Base-by-base conservation (phyloP, 2,113 vertebrate species). In the Strix aluco region DNA sequence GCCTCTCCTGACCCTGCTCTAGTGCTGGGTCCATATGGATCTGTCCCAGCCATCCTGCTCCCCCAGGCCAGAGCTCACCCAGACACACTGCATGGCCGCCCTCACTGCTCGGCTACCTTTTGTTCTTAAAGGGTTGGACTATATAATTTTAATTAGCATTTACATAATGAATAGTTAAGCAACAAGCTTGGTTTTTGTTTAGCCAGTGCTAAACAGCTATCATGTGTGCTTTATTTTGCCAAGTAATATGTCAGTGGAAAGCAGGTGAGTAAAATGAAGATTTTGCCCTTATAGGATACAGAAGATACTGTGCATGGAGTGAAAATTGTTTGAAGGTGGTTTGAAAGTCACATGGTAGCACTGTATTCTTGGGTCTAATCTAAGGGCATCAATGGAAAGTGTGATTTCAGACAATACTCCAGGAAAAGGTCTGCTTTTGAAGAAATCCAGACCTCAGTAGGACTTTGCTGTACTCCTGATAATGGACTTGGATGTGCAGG, bases 11-110 rank as follows among this genome's bases (percentile, higher is more conserved):
- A 83, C 21, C 29, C 46, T 10, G 8, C 30, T 34, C 55, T 14
- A 29, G 30, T 19, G 9, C 11, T 62, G 25, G 30, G 40, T 67
- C 44, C 38, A 17, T 1, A 0, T 2, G 2, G 42, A 67, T 29
- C 32, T 3, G 0, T 13, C 36, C 34, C 54, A 67, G 29, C 29
- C 38, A 21, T 44, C 15, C 47, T 5, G 1, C 14, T 78, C 13
- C 44, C 18, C 32, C 0, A 2, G 29, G 34, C 32, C 55, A 46
- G 14, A 20, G 44, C 34, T 77, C 30, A 29, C 13, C 32, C 16
- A 20, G 26, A 23, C 23, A 38, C 3, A 7, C 15, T 19, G 8
- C 6, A 3, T 10, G 42, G 77, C 25, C 32, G 63, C 42, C 14
- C 34, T 57, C 19, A 18, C 29, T 63, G 71, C 66, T 74, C 3